Evolutionary conservation across 2,888 invertebrate genomes (phyloP).

Genomic region (Orchesellides sinensis): DNA sequence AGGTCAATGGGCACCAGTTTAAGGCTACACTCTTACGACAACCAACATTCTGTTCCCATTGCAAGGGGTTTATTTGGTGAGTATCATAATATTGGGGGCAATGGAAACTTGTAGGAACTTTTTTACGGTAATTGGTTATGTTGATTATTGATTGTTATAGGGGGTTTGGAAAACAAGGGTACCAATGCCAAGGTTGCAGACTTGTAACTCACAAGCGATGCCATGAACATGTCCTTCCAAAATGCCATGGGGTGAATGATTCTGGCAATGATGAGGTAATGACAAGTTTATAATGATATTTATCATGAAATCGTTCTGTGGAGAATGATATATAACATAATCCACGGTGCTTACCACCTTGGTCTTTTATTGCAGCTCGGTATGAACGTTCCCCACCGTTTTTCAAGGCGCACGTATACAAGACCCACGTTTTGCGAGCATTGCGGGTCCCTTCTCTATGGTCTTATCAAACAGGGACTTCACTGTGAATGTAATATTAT

Average conservation of each 20-base stretch:
- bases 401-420: slow-evolving; percentile 97
- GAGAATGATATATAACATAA: background rate
- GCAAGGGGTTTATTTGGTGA: slow-evolving; percentile 83
- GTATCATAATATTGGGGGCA: slow-evolving; percentile 11
- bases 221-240: slow-evolving; percentile 97
- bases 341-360: background rate
- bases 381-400: slow-evolving; percentile 98
- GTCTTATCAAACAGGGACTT: slow-evolving; percentile 96
- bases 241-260: slow-evolving; percentile 98
- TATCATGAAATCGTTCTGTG: slow-evolving; percentile 16
- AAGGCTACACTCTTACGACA: slow-evolving; percentile 95
- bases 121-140: background rate
- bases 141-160: slow-evolving; percentile 79
- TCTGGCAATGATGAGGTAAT: slow-evolving; percentile 78
- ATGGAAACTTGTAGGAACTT: slow-evolving; percentile 10
- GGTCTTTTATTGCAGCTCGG: slow-evolving; percentile 88
- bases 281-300: background rate
- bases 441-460: slow-evolving; percentile 98
- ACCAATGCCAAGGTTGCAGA: slow-evolving; percentile 99
- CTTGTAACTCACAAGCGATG: slow-evolving; percentile 99
- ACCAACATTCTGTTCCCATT: slow-evolving; percentile 89
- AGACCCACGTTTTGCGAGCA: slow-evolving; percentile 99
- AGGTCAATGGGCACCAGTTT: slow-evolving; percentile 99
- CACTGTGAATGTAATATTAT: slow-evolving; percentile 89
- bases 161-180: slow-evolving; percentile 98